A percentile compares a stretch with the other conserved stretches of the same genome.
Conservation (phyloP, 2,113 vertebrate species). For the Saccopteryx bilineata region DNA sequence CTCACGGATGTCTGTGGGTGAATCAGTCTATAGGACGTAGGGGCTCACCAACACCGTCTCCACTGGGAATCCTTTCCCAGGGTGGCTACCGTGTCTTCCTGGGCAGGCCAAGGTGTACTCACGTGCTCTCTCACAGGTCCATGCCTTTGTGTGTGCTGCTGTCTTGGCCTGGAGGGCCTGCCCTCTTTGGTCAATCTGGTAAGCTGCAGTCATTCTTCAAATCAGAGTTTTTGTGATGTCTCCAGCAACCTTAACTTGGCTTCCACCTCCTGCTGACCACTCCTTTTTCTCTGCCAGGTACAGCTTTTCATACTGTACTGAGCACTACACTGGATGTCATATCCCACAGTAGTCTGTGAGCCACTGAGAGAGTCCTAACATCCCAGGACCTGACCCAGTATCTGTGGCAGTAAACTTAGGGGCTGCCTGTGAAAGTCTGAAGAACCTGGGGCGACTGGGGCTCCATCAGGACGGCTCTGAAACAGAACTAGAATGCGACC, state of each 20-base stretch:
- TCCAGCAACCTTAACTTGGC: neutral
- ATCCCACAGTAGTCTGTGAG: neutral
- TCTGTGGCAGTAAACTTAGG: neutral
- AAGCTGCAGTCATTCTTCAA: neutral
- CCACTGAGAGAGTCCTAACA: neutral
- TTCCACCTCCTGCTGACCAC: neutral
- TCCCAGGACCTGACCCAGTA: neutral
- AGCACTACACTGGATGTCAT: neutral
- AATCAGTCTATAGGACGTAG: rapidly evolving
- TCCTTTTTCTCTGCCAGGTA: neutral
- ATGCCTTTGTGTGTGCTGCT: neutral
- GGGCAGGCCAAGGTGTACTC: too few species aligned
- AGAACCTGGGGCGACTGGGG: neutral
- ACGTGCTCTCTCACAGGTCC: rapidly evolving
- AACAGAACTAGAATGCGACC: neutral
- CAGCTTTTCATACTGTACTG: neutral
- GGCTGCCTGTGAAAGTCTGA: neutral
- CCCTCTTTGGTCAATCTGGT: neutral
- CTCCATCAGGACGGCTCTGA: neutral
- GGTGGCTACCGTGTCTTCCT: neutral
- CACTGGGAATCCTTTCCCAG: neutral
- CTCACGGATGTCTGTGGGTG: neutral
- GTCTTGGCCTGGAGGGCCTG: neutral
- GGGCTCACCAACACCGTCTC: neutral
- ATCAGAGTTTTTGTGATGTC: neutral